Conservation (phyloP, 2,888 invertebrate genomes). For the Caenorhabditis doughertyi region DNA sequence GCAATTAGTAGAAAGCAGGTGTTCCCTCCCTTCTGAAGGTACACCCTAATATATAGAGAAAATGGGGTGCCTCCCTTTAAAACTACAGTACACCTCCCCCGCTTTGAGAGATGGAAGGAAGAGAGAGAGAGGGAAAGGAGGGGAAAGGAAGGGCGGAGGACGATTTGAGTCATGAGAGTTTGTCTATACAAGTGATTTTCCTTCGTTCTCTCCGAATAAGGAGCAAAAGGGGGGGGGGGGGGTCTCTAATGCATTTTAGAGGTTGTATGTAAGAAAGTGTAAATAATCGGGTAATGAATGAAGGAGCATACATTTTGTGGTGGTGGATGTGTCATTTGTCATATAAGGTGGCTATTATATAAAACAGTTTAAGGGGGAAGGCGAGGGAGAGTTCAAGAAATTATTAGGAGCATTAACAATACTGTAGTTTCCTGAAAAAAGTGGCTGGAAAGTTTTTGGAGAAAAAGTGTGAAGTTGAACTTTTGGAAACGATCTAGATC, state of each 20-base stretch:
- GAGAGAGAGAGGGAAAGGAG: background rate
- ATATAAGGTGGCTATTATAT: too few relatives aligned
- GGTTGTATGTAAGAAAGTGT: conserved; percentile 45
- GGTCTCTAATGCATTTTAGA: conserved; percentile 34
- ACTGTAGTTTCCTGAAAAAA: too few relatives aligned
- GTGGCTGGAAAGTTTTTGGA: too few relatives aligned
- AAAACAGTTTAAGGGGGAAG: background rate
- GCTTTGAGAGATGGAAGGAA: background rate
- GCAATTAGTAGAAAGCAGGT: conserved; percentile 19
- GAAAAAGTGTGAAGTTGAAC: too few relatives aligned
- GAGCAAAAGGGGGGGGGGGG: background rate
- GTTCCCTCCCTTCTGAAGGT: background rate
- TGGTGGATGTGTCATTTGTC: conserved; percentile 32
- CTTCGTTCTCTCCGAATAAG: background rate
- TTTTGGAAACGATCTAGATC: too few relatives aligned
- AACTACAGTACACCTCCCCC: conserved; percentile 26
- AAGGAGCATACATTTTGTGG: conserved; percentile 18
- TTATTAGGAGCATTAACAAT: background rate
- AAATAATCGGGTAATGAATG: conserved; percentile 48
- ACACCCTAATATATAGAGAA: conserved; percentile 8
- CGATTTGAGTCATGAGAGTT: conserved; percentile 50
- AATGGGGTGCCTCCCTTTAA: background rate
- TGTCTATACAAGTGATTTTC: conserved; percentile 14
- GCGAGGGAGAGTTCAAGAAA: background rate
- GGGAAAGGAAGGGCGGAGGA: too few relatives aligned